Percentiles rank a stretch among this genome's conserved stretches.
Conservation (phyloP, 1,140 invertebrate species). For the Scylla paramamosain region DNA sequence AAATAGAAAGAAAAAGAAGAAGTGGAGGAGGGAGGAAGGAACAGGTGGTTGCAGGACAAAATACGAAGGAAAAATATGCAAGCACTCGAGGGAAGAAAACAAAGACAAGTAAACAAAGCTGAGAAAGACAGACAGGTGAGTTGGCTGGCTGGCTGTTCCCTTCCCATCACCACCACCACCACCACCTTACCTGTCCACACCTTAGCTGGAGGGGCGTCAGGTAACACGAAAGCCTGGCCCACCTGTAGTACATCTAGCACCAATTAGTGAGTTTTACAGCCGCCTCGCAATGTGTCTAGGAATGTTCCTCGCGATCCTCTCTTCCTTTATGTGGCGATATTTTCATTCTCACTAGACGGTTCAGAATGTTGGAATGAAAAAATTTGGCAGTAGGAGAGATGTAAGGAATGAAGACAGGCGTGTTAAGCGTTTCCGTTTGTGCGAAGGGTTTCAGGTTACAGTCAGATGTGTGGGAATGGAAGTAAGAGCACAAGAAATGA, state of each 20-base stretch:
- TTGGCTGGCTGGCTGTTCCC: no score
- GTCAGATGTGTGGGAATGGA: no score
- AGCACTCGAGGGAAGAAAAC: no score
- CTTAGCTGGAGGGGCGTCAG: not conserved
- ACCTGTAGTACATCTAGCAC: not conserved
- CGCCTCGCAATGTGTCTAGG: not conserved
- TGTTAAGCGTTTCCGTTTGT: not conserved
- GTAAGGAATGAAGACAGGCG: not conserved
- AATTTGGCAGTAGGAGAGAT: not conserved
- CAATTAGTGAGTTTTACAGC: not conserved
- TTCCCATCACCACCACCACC: no score
- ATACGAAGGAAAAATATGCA: no score
- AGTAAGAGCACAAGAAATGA: no score
- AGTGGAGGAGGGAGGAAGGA: not conserved
- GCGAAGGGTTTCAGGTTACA: not conserved
- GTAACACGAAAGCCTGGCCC: not conserved
- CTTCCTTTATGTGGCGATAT: not conserved
- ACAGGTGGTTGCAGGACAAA: no score
- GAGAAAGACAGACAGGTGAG: no score
- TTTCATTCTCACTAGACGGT: not conserved
- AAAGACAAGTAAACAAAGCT: no score
- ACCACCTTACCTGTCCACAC: no score
- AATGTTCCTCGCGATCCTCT: not conserved
- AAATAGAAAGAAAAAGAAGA: not conserved
- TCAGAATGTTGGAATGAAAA: not conserved